Conservation (phyloP, 1,140 invertebrate species). For the Brachionus koreanus region DNA sequence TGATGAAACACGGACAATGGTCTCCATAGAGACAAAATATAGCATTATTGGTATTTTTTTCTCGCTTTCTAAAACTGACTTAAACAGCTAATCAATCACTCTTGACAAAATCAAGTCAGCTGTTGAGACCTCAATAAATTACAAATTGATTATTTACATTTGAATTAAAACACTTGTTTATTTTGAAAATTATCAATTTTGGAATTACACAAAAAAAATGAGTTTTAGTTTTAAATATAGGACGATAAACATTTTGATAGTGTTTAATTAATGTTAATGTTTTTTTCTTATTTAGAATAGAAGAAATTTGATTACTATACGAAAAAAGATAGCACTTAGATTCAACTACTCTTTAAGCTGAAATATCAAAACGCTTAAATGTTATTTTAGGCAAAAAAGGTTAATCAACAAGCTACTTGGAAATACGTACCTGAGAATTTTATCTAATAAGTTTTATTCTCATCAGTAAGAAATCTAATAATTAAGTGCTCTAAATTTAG, state of each 20-base stretch:
- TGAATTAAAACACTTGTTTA: slow-evolving; percentile 19
- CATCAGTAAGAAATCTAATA: slow-evolving; percentile 16
- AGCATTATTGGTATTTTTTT: neutral
- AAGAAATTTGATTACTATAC: slow-evolving; percentile 14
- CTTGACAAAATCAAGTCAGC: neutral
- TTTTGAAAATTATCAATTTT: neutral
- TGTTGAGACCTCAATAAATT: slow-evolving; percentile 2
- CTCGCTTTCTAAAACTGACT: too few species aligned
- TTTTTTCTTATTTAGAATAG: neutral
- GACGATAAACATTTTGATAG: slow-evolving; percentile 5
- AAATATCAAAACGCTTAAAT: slow-evolving; percentile 4
- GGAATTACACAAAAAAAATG: slow-evolving; percentile 6
- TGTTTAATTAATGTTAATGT: slow-evolving; percentile 20
- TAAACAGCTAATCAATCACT: neutral
- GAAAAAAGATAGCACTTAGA: neutral
- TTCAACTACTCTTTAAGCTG: neutral
- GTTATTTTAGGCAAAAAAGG: neutral
- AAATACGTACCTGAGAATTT: slow-evolving; percentile 29
- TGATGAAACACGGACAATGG: too few species aligned
- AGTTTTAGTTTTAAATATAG: neutral
- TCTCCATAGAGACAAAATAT: too few species aligned
- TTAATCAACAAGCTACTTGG: neutral
- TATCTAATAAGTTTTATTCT: slow-evolving; percentile 39
- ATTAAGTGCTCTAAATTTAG: neutral
- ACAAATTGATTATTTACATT: slow-evolving; percentile 28